Percentiles rank a stretch among this genome's conserved stretches.
These are phyloP conservation scores for Unio delphinus DNA, from an alignment of 2,888 invertebrate genomes.

Conservation along the genomic window DNA sequence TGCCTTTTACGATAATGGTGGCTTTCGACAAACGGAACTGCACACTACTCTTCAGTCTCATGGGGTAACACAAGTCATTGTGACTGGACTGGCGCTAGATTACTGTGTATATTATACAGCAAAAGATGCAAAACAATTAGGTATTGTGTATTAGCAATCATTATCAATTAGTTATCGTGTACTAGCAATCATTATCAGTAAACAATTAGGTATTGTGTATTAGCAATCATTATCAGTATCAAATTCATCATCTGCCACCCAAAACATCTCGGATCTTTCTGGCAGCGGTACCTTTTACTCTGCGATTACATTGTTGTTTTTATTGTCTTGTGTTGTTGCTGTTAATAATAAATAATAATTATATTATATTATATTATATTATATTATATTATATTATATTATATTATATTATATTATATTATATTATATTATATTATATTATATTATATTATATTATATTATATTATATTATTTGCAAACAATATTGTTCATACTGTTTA, in stretches of 20 bases:
- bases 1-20: slow-evolving; percentile 59
- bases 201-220: slow-evolving; percentile 33
- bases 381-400: no score
- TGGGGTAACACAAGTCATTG: slow-evolving; percentile 45
- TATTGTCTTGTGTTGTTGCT: no score
- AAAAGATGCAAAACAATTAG: slow-evolving; percentile 47
- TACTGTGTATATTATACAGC: slow-evolving; percentile 62
- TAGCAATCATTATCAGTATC: neutral
- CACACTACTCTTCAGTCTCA: slow-evolving; percentile 27
- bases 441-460: no score
- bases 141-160: slow-evolving; percentile 19
- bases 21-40: slow-evolving; percentile 50
- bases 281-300: no score
- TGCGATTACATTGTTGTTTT: no score
- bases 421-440: no score
- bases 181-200: neutral
- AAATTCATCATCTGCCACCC: neutral
- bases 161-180: slow-evolving; percentile 22
- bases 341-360: no score
- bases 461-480: no score
- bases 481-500: no score
- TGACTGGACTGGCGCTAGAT: slow-evolving; percentile 60
- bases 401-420: no score
- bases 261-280: no score
- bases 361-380: no score